These are phyloP conservation scores for Tetanocera ferruginea DNA, from an alignment of 2,888 invertebrate species.

Conservation along the genomic window DNA sequence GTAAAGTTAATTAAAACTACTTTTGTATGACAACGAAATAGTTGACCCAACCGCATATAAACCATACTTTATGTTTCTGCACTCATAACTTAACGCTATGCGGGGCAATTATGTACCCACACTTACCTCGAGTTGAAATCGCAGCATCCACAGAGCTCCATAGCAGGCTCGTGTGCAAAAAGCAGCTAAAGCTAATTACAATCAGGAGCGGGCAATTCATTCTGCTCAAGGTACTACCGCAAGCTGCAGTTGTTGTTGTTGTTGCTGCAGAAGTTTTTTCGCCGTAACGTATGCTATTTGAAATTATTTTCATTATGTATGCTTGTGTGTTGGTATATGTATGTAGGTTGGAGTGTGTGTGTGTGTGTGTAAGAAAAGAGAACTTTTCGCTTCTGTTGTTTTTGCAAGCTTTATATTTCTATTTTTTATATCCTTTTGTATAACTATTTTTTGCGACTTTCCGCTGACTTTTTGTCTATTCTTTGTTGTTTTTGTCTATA, in stretches of 20 bases:
- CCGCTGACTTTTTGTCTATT: background rate
- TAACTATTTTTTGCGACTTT: background rate
- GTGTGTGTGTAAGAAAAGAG: background rate
- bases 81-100: background rate
- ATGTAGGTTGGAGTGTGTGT: conserved; percentile 18
- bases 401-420: conserved; percentile 37
- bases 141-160: conserved; percentile 63
- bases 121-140: conserved; percentile 70
- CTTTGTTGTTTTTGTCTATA: background rate
- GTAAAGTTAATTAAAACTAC: background rate
- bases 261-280: conserved; percentile 39
- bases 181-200: conserved; percentile 68
- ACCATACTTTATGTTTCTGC: background rate
- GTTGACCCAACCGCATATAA: background rate
- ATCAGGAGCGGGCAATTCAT: conserved; percentile 68
- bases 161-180: conserved; percentile 63
- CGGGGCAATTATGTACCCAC: background rate
- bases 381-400: conserved; percentile 19
- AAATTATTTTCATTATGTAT: conserved; percentile 60
- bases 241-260: conserved; percentile 43
- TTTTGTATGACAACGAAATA: background rate
- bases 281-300: conserved; percentile 57
- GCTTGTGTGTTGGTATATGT: conserved; percentile 30
- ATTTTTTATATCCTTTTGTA: conserved; percentile 32
- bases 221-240: conserved; percentile 48